Evolutionary conservation across 2,888 invertebrate genomes (phyloP).

Genomic region (Xestoiulus laeticollis): DNA sequence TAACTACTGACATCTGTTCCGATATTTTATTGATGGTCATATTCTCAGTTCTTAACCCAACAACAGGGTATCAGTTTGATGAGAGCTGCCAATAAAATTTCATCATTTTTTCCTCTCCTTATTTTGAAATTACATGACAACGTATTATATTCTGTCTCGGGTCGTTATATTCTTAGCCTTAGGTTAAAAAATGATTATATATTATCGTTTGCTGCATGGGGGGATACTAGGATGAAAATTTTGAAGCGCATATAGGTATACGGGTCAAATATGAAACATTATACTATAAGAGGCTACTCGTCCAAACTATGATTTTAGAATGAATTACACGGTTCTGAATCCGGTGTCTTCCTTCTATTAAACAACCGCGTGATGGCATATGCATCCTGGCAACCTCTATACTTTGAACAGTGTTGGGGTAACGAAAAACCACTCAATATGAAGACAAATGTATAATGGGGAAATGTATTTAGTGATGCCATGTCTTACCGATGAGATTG

Average conservation of each 20-base stretch:
- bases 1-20: conserved; percentile 12
- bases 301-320: conserved; percentile 12
- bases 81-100: conserved; percentile 36
- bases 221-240: background rate
- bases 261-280: conserved; percentile 28
- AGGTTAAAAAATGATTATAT: conserved; percentile 45
- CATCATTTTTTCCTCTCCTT: background rate
- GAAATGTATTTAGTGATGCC: background rate
- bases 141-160: conserved; percentile 41
- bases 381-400: background rate
- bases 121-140: conserved; percentile 45
- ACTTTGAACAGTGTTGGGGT: background rate
- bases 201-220: conserved; percentile 34
- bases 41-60: conserved; percentile 29
- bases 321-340: conserved; percentile 10
- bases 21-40: background rate
- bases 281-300: background rate
- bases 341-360: background rate
- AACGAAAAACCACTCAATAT: background rate
- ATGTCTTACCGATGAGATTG: too few relatives aligned
- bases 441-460: background rate
- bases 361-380: background rate
- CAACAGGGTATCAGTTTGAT: conserved; percentile 46
- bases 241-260: conserved; percentile 2
- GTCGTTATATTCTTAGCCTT: conserved; percentile 20